Conservation (phyloP, 2,888 invertebrate genomes). For the Spialia ferax region DNA sequence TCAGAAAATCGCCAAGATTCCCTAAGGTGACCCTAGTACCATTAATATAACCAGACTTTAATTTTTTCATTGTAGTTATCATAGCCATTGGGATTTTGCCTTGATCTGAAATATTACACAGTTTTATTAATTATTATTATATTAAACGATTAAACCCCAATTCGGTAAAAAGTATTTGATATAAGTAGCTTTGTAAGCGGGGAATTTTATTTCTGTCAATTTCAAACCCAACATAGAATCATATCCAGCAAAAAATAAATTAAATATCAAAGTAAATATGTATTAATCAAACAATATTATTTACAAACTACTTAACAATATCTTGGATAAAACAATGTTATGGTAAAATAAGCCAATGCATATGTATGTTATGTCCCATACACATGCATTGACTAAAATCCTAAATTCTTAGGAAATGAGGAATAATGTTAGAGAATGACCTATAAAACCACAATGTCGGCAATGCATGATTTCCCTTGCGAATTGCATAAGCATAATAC, state of each 20-base stretch:
- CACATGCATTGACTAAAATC: too few species aligned
- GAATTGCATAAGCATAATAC: not conserved
- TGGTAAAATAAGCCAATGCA: too few species aligned
- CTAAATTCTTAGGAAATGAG: too few species aligned
- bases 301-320: not conserved
- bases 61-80: constrained; percentile 98
- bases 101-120: constrained; percentile 89
- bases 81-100: constrained; percentile 97
- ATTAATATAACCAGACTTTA: constrained; percentile 99
- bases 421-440: too few species aligned
- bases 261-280: not conserved
- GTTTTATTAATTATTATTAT: not conserved
- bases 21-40: constrained; percentile 99
- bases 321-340: too few species aligned
- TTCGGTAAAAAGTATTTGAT: not conserved
- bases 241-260: not conserved
- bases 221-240: not conserved
- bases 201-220: not conserved
- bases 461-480: too few species aligned
- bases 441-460: too few species aligned
- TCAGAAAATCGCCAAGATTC: constrained; percentile 97
- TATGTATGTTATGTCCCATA: too few species aligned
- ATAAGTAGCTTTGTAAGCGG: not conserved
- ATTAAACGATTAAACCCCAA: not conserved
- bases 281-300: too few species aligned